phyloP scores from a whole-genome alignment of 2,888 invertebrate genomes.

The Habrosyne pyritoides region DNA sequence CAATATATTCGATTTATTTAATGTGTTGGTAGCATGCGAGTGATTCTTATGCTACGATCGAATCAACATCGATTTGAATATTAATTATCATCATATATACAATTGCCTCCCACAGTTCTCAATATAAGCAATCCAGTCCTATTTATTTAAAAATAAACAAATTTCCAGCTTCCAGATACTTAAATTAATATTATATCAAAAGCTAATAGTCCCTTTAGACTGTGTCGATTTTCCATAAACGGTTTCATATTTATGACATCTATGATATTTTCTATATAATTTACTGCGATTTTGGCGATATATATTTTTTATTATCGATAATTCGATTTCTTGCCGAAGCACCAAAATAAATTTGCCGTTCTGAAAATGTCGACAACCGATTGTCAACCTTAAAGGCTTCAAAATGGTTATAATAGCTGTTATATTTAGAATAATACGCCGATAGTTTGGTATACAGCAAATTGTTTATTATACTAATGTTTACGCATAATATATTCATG shows the following conservation, averaged over 20 bases:
- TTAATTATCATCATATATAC: conserved; percentile 39
- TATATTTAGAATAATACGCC: conserved; percentile 22
- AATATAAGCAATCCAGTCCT: conserved; percentile 24
- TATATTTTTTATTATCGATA: conserved; percentile 39
- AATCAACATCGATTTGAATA: conserved; percentile 33
- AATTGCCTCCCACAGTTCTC: conserved; percentile 33
- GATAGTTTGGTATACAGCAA: conserved; percentile 29
- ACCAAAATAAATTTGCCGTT: conserved; percentile 10
- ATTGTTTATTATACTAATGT: conserved; percentile 63
- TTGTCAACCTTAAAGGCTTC: neutral
- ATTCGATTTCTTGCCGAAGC: conserved; percentile 26
- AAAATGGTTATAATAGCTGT: conserved; percentile 9
- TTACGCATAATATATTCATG: conserved; percentile 69
- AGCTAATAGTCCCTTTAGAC: conserved; percentile 17
- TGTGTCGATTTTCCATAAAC: conserved; percentile 32
- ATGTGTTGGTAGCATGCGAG: conserved; percentile 32
- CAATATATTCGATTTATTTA: conserved; percentile 30
- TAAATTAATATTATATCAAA: conserved; percentile 7
- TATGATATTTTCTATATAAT: conserved; percentile 28
- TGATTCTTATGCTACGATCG: conserved; percentile 10
- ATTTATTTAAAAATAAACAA: conserved; percentile 15
- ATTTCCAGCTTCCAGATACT: conserved; percentile 4
- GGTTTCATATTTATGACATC: conserved; percentile 30
- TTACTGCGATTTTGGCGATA: conserved; percentile 31
- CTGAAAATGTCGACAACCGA: neutral